Base-by-base conservation (phyloP, 53 echinoderm and acorn worm species). In the Echinarachnius parma region DNA sequence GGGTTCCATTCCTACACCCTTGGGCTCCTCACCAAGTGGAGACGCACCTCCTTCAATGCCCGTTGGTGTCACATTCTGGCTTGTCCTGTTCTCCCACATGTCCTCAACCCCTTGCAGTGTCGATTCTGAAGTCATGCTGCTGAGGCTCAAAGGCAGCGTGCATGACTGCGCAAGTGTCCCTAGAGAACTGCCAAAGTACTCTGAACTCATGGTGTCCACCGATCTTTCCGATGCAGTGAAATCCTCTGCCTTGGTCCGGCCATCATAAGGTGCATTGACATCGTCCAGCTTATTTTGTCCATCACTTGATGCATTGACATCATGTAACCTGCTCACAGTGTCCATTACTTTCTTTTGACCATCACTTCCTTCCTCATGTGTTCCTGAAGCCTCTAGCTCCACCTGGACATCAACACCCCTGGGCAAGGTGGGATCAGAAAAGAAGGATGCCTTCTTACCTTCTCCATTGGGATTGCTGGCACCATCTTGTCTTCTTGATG, bases 31-130 rank as follows among this genome's bases (percentile, higher is more conserved):
- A 32, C 93, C 86, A 4, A 86, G 64, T 2, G 89, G 86, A 27
- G 81, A 69, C 76, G 19, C 2, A 5, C 31, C 65, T 16, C 22
- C 68, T 21, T 70, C 49, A 15, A 14, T 64, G 27, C 7, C 39
- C 3, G 48, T 25, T 47, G 36, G 81, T 46, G 32, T 54, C 35
- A 48, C 60, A 0, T 55, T 42, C n/a, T 39, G 27, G 27, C 74
- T 56, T 15, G 56, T 26, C 28, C 39, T 39, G 4, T n/a, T n/a
- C 31, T 84, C 80, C 81, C 83, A 82, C 1, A 83, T 63, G 22
- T 91, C 96, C 25, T 77, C 81, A 3, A 96, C 48, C 28, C 88
- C 96, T 10, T 84, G 78, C 25, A 96, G 91, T n/a, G 96, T 96
- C 11, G 89, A 93, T 37, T 88, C 82, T 13, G 82, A 83, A 31